Percentiles rank a stretch among this genome's conserved stretches.
Evolutionary conservation across 2,888 invertebrate genomes (phyloP).

Genomic region (Philonicus albiceps): DNA sequence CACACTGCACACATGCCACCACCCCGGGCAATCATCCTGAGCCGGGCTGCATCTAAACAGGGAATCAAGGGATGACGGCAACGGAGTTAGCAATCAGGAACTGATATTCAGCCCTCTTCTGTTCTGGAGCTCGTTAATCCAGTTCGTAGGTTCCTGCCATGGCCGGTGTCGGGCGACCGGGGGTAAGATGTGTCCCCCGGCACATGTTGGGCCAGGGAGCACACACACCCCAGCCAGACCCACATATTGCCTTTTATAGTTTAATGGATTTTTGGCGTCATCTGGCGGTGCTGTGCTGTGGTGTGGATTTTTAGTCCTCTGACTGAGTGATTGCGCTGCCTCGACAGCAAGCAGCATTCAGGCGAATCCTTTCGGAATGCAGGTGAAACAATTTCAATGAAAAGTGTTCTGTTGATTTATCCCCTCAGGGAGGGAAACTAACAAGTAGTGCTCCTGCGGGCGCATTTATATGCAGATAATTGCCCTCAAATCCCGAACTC

Average conservation of each 20-base stretch:
- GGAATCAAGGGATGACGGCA: background rate
- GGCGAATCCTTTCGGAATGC: background rate
- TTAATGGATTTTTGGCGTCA: conserved; percentile 11
- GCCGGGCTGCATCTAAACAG: background rate
- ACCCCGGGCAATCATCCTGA: background rate
- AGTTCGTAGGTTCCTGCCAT: background rate
- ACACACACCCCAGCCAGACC: background rate
- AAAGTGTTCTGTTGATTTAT: background rate
- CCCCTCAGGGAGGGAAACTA: background rate
- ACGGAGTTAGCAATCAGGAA: conserved; percentile 2
- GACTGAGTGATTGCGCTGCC: background rate
- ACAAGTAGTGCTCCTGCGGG: background rate
- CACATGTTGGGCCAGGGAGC: background rate
- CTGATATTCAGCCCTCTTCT: conserved; percentile 1
- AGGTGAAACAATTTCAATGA: background rate
- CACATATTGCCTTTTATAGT: background rate
- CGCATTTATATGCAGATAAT: background rate
- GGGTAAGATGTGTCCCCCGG: background rate
- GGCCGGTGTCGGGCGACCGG: background rate
- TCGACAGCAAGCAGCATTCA: background rate
- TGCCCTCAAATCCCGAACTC: background rate
- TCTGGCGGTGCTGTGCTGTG: background rate
- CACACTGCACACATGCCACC: background rate
- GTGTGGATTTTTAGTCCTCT: background rate
- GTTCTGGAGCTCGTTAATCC: conserved; percentile 10